Evolutionary conservation across 2,797 vertebrate genomes (phyloP).

Genomic region (Rhinophrynus dorsalis): DNA sequence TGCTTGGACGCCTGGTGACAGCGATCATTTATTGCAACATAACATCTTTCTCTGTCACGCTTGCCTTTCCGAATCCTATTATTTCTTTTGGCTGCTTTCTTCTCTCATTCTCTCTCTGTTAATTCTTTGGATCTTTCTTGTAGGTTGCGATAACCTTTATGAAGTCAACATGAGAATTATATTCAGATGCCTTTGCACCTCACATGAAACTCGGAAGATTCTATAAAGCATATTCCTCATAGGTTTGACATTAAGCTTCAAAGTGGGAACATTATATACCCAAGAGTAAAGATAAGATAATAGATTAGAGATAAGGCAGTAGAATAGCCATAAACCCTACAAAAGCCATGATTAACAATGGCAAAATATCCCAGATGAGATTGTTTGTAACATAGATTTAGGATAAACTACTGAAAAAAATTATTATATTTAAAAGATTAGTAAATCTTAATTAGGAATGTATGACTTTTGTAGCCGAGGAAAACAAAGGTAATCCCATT

Average conservation of each 20-base stretch:
- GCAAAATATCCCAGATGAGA: too few relatives aligned
- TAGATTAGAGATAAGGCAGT: neutral
- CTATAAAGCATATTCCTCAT: constrained; percentile 3
- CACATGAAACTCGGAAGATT: neutral
- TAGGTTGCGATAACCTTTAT: constrained; percentile 38
- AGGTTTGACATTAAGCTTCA: constrained; percentile 43
- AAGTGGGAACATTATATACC: constrained; percentile 33
- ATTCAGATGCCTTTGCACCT: constrained; percentile 8
- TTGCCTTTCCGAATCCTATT: neutral
- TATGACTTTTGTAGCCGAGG: too few relatives aligned
- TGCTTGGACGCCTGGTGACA: neutral
- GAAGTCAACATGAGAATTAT: constrained; percentile 28
- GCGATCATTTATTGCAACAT: constrained; percentile 7
- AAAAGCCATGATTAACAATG: too few relatives aligned
- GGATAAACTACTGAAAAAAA: too few relatives aligned
- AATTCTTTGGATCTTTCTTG: constrained; percentile 25
- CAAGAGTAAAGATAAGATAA: constrained; percentile 20
- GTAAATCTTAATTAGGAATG: too few relatives aligned
- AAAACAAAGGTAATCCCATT: too few relatives aligned
- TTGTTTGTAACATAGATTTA: too few relatives aligned
- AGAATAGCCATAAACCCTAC: too few relatives aligned
- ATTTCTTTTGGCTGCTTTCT: neutral
- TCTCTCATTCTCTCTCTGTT: constrained; percentile 11
- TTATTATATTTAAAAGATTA: too few relatives aligned
- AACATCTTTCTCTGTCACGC: neutral